Evolutionary conservation across 2,113 vertebrate genomes (phyloP), one percentile per base, ranked within the genome.

Genomic region (Chionodraco myersi): DNA sequence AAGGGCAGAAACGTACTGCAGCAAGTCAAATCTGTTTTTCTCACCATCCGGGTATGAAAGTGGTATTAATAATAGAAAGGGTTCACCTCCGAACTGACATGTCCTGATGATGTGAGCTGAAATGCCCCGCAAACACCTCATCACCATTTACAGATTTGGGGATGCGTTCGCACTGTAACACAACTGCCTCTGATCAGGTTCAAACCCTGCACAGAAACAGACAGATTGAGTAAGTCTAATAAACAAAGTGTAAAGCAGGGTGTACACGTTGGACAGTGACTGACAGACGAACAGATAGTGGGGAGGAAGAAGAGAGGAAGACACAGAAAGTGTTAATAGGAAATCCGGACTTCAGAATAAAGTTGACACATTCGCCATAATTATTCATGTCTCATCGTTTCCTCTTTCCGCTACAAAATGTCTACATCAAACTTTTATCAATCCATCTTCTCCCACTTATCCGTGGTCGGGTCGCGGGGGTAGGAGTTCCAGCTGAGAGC

Each of bases 81-180:
- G 65, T 72, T 77, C 36, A 64, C n/a, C 69, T 79, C 56, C 75
- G 67, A 70, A 34, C 3, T 6, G 5, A 63, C 34, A 23, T 18
- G 12, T 63, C 52, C n/a, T 49, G 62, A 67, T 53, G 18, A 66
- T 10, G 23, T 30, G 48, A 8, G 62, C 18, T 71, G 41, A 9
- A 41, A 66, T 44, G 64, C 3, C 34, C 49, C 0, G 0, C n/a
- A 78, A 73, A 61, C 66, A 67, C 36, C 57, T 77, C 64, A 83
- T 86, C 72, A 63, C 36, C 41, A 74, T 75, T 80, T 67, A 62
- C 57, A 57, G 73, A 47, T 87, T 80, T 64, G 59, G 21, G 18
- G 49, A 51, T 67, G 54, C n/a, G 10, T 63, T 11, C 48, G 11
- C 36, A 26, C 26, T 34, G 18, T 18, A 59, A 14, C 2, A 3